Percentiles rank a stretch among this genome's conserved stretches.
Evolutionary conservation across 1,140 invertebrate species (phyloP).

Genomic region (Brachionus sp.): DNA sequence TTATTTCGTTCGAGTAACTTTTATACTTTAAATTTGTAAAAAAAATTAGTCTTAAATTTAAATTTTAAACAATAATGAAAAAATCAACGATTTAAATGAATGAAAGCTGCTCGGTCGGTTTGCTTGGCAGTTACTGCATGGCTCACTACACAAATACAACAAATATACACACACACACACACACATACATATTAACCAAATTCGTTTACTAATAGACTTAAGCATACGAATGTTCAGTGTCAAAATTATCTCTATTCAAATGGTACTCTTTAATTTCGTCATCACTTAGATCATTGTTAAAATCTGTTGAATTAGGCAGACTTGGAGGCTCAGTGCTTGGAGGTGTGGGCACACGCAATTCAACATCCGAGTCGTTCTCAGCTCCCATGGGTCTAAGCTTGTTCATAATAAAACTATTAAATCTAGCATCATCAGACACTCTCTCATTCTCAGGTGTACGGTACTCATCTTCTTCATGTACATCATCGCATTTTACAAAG

Average conservation of each 20-base stretch:
- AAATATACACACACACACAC: background rate
- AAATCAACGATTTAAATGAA: constrained; percentile 1
- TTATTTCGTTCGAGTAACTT: no score
- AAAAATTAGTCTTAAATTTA: background rate
- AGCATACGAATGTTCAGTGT: background rate
- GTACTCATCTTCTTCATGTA: constrained; percentile 1
- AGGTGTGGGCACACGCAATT: background rate
- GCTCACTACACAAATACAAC: background rate
- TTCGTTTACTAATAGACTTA: background rate
- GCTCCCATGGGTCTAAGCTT: background rate
- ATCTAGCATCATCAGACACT: background rate
- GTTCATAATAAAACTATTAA: background rate
- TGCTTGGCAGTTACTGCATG: background rate
- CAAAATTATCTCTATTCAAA: constrained; percentile 12
- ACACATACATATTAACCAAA: background rate
- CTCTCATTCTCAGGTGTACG: background rate
- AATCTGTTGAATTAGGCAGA: background rate
- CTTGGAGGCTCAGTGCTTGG: background rate
- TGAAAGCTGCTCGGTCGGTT: background rate
- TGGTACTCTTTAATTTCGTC: constrained; percentile 16
- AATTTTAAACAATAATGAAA: background rate
- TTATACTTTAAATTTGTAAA: background rate
- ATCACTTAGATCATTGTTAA: constrained; percentile 25
- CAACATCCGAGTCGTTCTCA: background rate
- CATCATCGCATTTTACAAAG: background rate